phyloP scores from a whole-genome alignment of 2,797 vertebrate species.

The Garrulus glandarius region DNA sequence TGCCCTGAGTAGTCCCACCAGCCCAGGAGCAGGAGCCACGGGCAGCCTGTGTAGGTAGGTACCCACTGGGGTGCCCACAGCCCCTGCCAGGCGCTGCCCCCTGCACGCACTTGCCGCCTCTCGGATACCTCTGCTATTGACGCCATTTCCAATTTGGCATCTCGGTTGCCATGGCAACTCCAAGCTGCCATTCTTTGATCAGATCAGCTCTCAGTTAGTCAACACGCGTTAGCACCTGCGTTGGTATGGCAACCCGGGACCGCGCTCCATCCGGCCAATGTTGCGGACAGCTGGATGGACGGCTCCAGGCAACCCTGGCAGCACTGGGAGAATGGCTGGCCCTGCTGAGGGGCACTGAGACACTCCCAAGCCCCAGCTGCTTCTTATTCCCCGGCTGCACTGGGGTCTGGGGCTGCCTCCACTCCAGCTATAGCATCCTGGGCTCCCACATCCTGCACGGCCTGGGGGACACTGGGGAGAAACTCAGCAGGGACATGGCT shows the following conservation, averaged over 20 bases:
- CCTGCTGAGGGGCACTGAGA: neutral
- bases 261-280: neutral
- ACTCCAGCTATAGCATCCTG: rapidly evolving
- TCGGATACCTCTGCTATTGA: neutral
- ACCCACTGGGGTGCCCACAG: neutral
- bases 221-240: conserved; percentile 60
- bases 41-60: neutral
- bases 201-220: conserved; percentile 64
- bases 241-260: conserved; percentile 73
- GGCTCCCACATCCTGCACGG: rapidly evolving
- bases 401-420: neutral
- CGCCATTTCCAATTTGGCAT: conserved; percentile 46
- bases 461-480: neutral
- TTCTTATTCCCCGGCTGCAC: rapidly evolving
- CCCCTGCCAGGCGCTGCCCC: rapidly evolving
- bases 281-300: rapidly evolving
- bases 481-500: rapidly evolving
- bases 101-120: neutral
- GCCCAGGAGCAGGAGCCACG: neutral
- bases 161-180: conserved; percentile 68
- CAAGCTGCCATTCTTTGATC: conserved; percentile 68
- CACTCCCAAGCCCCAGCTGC: neutral
- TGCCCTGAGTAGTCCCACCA: neutral
- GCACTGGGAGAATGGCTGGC: neutral
- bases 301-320: neutral